Percentiles rank a stretch among this genome's conserved stretches.
These are phyloP conservation scores for Corbicula japonica DNA, from an alignment of 2,888 invertebrate species.

Conservation along the genomic window DNA sequence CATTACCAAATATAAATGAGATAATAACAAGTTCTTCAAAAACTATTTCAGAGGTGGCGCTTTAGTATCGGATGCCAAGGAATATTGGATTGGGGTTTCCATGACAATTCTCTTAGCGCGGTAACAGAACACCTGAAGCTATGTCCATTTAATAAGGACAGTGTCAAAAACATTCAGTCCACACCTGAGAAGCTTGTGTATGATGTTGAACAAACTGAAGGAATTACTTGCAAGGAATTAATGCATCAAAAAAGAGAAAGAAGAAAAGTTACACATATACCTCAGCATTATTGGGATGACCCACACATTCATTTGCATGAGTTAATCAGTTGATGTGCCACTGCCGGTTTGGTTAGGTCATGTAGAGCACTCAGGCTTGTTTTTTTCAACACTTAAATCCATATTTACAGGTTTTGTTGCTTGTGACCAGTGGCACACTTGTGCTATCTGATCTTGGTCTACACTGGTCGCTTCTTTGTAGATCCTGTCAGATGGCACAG, in stretches of 20 bases:
- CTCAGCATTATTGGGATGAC: background rate
- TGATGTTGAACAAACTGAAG: constrained; percentile 37
- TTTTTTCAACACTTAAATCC: background rate
- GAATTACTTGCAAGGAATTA: constrained; percentile 40
- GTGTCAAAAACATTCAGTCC: constrained; percentile 42
- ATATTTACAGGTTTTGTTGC: no score
- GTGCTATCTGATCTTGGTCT: no score
- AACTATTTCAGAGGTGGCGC: constrained; percentile 85
- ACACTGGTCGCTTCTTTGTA: no score
- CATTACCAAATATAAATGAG: no score
- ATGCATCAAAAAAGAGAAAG: constrained; percentile 33
- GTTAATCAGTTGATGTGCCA: no score
- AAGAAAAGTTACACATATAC: constrained; percentile 6
- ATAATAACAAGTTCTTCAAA: no score
- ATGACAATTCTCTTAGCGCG: constrained; percentile 76
- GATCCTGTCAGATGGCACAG: no score
- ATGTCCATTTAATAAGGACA: constrained; percentile 85
- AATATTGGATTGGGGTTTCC: constrained; percentile 85
- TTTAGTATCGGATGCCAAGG: constrained; percentile 87
- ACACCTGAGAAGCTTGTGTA: constrained; percentile 46
- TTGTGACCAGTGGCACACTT: no score
- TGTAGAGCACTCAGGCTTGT: background rate
- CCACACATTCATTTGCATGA: constrained; percentile 5
- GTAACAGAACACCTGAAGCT: constrained; percentile 86
- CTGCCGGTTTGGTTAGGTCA: background rate